These are phyloP conservation scores for Chondrilla cf. caribensis DNA, from an alignment of 37 sponge, comb jelly and placozoan genomes.

Conservation along the genomic window DNA sequence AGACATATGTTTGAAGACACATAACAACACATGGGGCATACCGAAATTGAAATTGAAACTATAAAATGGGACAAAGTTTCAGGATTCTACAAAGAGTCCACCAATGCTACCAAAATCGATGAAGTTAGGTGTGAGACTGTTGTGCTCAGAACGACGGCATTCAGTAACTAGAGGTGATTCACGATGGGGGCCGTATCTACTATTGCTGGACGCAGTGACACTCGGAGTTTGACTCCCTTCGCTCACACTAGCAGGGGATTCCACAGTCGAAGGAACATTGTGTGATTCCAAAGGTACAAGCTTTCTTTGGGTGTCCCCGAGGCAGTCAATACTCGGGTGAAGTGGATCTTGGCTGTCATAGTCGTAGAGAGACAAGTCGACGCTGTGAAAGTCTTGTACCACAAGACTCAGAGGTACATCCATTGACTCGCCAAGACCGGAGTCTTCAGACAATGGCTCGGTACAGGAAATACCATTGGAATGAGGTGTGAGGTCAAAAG, in stretches of 20 bases:
- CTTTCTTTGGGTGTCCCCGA: not conserved
- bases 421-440: conserved; percentile 17
- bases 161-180: not conserved
- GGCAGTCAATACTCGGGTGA: not conserved
- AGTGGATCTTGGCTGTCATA: conserved; percentile 42
- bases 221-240: not conserved
- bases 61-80: not conserved
- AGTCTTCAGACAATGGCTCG: conserved; percentile 13
- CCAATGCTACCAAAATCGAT: not conserved
- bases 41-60: not conserved
- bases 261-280: not conserved
- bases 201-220: not conserved
- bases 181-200: not conserved
- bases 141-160: not conserved
- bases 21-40: not conserved
- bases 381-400: conserved; percentile 49
- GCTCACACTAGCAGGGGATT: not conserved
- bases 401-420: not conserved
- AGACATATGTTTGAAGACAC: not conserved
- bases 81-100: conserved; percentile 24
- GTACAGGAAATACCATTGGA: not conserved
- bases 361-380: conserved; percentile 66
- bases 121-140: not conserved
- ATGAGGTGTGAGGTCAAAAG: not conserved
- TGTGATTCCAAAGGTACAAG: not conserved